Evolutionary conservation across 2,113 vertebrate species (phyloP).

Genomic region (Ia io): DNA sequence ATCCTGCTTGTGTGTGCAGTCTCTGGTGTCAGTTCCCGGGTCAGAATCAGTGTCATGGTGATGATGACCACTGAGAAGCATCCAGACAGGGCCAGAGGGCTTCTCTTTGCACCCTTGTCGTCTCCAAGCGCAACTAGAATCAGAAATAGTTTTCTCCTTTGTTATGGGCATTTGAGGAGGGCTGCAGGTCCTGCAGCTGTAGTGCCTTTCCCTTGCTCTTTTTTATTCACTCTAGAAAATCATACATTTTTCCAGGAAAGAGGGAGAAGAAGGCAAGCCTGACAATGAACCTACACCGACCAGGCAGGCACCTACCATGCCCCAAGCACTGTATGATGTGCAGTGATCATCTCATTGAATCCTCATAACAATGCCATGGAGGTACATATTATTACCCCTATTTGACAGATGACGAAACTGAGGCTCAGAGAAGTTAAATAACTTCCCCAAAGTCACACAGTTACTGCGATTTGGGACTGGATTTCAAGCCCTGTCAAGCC

Average conservation of each 20-base stretch:
- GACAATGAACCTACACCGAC: not conserved
- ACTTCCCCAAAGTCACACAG: not conserved
- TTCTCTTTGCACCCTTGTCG: not conserved
- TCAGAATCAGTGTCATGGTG: not conserved
- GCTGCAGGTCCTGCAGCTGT: not conserved
- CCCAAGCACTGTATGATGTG: not conserved
- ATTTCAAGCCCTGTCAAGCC: not conserved
- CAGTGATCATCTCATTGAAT: not conserved
- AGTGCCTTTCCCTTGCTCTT: not conserved
- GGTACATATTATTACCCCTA: not conserved
- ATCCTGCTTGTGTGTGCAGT: not conserved
- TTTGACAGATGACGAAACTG: not conserved
- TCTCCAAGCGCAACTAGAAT: not conserved
- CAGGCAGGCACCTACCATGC: not conserved
- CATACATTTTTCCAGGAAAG: conserved; percentile 12
- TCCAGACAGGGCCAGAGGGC: not conserved
- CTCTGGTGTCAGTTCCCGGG: not conserved
- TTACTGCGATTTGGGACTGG: not conserved
- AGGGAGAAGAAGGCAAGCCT: not conserved
- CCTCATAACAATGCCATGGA: not conserved
- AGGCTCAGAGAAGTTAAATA: not conserved
- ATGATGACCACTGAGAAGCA: not conserved
- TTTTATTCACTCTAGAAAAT: not conserved
- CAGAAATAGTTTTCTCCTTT: not conserved
- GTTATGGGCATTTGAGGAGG: not conserved